phyloP scores from a whole-genome alignment of 2,113 vertebrate genomes.

The Terrapene triunguis region DNA sequence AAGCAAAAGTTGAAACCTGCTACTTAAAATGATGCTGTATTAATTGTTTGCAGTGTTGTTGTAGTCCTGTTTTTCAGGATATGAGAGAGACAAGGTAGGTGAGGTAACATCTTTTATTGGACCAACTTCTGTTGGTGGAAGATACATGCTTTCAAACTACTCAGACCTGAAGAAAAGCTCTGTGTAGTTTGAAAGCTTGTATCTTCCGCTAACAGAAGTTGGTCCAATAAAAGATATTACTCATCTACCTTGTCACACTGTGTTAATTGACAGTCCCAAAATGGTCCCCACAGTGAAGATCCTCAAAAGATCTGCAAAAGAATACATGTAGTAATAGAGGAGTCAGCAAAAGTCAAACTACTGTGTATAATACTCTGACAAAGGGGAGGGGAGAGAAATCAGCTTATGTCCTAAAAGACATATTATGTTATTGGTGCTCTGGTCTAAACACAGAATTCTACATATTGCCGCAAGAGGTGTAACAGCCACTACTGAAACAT shows the following conservation, averaged over 20 bases:
- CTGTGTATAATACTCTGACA: neutral
- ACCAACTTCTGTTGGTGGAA: neutral
- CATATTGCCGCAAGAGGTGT: neutral
- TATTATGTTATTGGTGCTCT: fast-evolving
- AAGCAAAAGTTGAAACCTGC: slow-evolving; percentile 2
- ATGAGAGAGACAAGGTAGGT: neutral
- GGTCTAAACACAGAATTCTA: neutral
- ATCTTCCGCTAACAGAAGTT: too few relatives aligned
- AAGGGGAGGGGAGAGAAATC: neutral
- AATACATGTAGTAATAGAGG: neutral
- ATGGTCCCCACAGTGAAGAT: neutral
- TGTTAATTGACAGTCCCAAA: neutral
- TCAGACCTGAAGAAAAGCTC: neutral
- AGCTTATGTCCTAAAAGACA: neutral
- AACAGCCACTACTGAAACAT: too few relatives aligned
- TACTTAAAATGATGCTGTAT: neutral
- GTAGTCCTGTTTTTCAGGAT: neutral
- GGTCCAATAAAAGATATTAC: neutral
- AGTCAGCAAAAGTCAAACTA: neutral
- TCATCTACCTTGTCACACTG: neutral
- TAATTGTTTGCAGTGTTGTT: neutral
- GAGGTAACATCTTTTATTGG: neutral
- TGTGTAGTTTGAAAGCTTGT: too few relatives aligned
- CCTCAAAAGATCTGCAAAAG: neutral
- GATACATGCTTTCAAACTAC: neutral